Conservation (phyloP, 2,797 vertebrate species). For the Dipus sagitta region DNA sequence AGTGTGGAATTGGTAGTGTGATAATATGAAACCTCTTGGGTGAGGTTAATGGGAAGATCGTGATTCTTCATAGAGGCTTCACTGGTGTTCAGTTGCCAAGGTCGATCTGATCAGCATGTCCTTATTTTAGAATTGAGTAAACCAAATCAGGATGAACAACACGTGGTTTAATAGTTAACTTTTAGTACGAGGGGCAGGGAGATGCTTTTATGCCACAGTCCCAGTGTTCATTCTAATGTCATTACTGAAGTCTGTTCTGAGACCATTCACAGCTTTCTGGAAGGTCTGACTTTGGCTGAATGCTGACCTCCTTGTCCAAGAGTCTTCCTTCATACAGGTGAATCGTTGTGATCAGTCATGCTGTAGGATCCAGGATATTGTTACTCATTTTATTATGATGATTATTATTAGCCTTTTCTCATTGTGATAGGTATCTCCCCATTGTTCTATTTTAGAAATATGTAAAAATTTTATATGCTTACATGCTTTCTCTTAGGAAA, state of each 20-base stretch:
- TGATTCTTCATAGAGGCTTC: constrained; percentile 56
- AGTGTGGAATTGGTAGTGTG: background rate
- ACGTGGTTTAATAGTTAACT: constrained; percentile 83
- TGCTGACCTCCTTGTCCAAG: constrained; percentile 36
- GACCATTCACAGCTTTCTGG: constrained; percentile 65
- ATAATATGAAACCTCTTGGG: constrained; percentile 32
- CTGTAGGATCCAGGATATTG: constrained; percentile 45
- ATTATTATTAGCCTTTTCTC: constrained; percentile 26
- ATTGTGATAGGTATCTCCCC: background rate
- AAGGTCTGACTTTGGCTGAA: constrained; percentile 63
- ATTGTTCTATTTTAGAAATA: constrained; percentile 61
- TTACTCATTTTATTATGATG: constrained; percentile 36
- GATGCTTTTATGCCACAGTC: constrained; percentile 71
- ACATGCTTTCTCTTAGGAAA: constrained; percentile 55
- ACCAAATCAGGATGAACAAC: constrained; percentile 76
- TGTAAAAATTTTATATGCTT: constrained; percentile 37
- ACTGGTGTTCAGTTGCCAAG: constrained; percentile 56
- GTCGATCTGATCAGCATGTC: constrained; percentile 67
- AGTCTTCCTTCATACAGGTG: constrained; percentile 68
- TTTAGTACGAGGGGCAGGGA: constrained; percentile 73
- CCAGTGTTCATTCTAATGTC: constrained; percentile 68
- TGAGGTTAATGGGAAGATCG: constrained; percentile 63
- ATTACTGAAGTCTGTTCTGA: constrained; percentile 69
- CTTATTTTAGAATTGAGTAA: constrained; percentile 79
- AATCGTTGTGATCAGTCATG: constrained; percentile 59